A percentile compares a stretch with the other conserved stretches of the same genome.
Evolutionary conservation across 2,113 vertebrate species (phyloP).

Genomic region (Corythoichthys haematopterus): DNA sequence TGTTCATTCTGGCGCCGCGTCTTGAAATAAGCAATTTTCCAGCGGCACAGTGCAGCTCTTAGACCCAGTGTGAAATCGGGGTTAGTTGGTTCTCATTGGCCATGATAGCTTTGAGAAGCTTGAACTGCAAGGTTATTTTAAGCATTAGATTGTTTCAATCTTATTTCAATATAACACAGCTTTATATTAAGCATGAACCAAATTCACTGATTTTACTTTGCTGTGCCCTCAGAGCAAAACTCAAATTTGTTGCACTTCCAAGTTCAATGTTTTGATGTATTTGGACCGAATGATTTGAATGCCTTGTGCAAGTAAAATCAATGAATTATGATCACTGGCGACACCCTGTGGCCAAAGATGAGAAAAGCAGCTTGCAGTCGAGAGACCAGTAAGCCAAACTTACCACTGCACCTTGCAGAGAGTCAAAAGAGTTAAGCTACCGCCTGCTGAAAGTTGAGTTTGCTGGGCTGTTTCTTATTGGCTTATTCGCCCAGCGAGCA

Average conservation of each 20-base stretch:
- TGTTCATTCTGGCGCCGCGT: background rate
- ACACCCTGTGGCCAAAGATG: conserved; percentile 47
- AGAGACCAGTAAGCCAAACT: conserved; percentile 41
- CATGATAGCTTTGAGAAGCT: conserved; percentile 25
- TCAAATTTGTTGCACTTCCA: conserved; percentile 1
- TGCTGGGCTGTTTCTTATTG: conserved; percentile 12
- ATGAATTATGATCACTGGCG: conserved; percentile 30
- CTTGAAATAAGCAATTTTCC: background rate
- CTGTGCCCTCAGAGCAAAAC: conserved; percentile 10
- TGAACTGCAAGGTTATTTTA: conserved; percentile 34
- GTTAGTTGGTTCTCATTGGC: conserved; percentile 31
- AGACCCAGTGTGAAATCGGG: conserved; percentile 35
- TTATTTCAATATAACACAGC: conserved; percentile 30
- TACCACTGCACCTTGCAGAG: conserved; percentile 40
- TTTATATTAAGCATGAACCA: conserved; percentile 10
- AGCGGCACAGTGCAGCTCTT: conserved; percentile 21
- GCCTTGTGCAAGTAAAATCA: conserved; percentile 37
- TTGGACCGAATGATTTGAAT: background rate
- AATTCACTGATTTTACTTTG: conserved; percentile 54
- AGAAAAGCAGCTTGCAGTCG: conserved; percentile 53
- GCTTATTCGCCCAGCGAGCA: conserved; percentile 6
- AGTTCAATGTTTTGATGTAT: background rate
- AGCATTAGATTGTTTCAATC: conserved; percentile 34
- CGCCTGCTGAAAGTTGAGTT: conserved; percentile 36
- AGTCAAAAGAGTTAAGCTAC: conserved; percentile 40